Base-by-base conservation (phyloP, 2,888 invertebrate species). In the Drosophila fulvimacula region DNA sequence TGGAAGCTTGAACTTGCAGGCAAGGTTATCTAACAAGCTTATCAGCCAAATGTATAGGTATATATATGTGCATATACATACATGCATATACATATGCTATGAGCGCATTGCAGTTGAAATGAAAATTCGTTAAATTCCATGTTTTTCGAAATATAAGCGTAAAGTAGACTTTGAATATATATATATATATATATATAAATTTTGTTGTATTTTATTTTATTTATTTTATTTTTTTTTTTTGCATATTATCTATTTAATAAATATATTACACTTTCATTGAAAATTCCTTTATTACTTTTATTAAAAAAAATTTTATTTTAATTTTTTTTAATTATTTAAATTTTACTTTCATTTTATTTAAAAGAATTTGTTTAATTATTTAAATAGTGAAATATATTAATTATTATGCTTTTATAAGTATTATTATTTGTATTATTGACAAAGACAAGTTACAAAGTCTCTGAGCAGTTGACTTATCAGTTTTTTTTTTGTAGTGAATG, bases 21-120 rank as follows among this genome's bases (percentile, higher is more conserved):
- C 62, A 27, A 64, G 63, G 63, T 38, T 62, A 65, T 65, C 65
- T n/a, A 7, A 27, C 9, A 19, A 10, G 19, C 48, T 58, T 67
- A 41, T 59, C 68, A 44, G 39, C 34, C 11, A 10, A 13, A 41
- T 41, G 5, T 21, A 17, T 15, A 3, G 17, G 10, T 15, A 21
- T 13, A 10, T 44, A 27, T 10, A 27, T n/a, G n/a, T 39, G 4
- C 13, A 11, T 32, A 21, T 15, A 15, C 27, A 21, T 5, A 38
- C n/a, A n/a, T n/a, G 1, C 5, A 30, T 30, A 48, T n/a, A 6
- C 2, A 46, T 27, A 27, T 15, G 5, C 11, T 30, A 17, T 17
- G 30, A 44, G 19, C 58, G 46, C 30, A 62, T 17, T 38, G n/a
- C 30, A 32, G 13, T 10, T 32, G 4, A 27, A 19, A 30, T 11